Base-by-base conservation (phyloP, 2,888 invertebrate species). In the Hirudinaria manillensis region DNA sequence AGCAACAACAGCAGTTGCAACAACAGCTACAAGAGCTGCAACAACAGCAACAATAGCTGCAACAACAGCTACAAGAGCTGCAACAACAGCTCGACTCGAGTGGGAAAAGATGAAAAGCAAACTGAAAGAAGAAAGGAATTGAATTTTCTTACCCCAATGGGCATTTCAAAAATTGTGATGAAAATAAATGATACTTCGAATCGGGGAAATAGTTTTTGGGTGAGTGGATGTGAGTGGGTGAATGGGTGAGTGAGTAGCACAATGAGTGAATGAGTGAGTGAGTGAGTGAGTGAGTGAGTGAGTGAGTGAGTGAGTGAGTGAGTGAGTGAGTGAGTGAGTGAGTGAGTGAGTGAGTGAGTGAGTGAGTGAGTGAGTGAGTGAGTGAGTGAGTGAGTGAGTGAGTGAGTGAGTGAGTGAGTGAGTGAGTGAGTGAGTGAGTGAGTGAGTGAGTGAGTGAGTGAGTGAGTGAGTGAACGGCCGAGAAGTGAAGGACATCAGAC, bases 271-370 rank as follows among this genome's bases (percentile, higher is more conserved):
- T 38, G 38, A 38, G 38, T 38, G 38, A 38, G 38, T 38, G 38
- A 38, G 38, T 38, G 38, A 19, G 34, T 27, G 66, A 29, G 13
- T 4, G 66, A 29, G 38, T 38, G 38, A 38, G 38, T 38, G 38
- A 19, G 34, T 27, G 66, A 29, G 13, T 10, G 38, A 38, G 10
- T 38, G 38, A 38, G 38, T 38, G 38, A 38, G n/a, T n/a, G 38
- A n/a, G n/a, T 38, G 38, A 38, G 38, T 38, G 38, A 38, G 38
- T 38, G 66, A 29, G 29, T 66, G 66, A 34, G 34, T 66, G 66
- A 29, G 34, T 66, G 29, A 19, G 34, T 66, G 66, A 27, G 27
- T 7, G 10, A 4, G 27, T 66, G 66, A 19, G 34, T 66, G 66
- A 38, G 38, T 38, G 38, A 38, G 38, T 38, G 38, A 38, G 38